Percentiles rank a stretch among this genome's conserved stretches.
Evolutionary conservation across 2,888 invertebrate genomes (phyloP).

Genomic region (Polia nebulosa): DNA sequence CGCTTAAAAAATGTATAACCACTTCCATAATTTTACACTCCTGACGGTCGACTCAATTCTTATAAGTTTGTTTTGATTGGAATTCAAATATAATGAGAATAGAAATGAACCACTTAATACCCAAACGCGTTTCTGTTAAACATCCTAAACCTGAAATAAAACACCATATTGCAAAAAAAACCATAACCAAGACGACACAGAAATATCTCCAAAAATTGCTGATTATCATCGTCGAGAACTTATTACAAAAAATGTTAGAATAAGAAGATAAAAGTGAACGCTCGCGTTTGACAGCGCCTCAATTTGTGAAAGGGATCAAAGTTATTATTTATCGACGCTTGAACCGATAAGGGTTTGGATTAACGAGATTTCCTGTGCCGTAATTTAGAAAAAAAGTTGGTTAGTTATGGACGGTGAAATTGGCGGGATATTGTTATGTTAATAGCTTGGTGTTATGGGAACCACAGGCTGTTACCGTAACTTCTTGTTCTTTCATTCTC

Average conservation of each 20-base stretch:
- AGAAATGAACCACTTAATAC: no score
- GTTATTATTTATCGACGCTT: conserved; percentile 79
- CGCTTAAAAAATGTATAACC: no score
- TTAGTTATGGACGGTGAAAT: conserved; percentile 48
- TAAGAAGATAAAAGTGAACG: conserved; percentile 71
- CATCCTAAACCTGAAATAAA: neutral
- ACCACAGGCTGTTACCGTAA: neutral
- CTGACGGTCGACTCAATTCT: no score
- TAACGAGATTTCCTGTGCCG: conserved; percentile 69
- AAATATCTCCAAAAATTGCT: conserved; percentile 45
- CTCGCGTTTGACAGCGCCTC: conserved; percentile 73
- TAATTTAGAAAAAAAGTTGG: conserved; percentile 59
- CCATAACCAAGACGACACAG: conserved; percentile 12
- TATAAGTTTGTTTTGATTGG: no score
- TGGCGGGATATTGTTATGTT: conserved; percentile 42
- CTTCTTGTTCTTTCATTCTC: neutral
- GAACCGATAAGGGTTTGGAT: conserved; percentile 72
- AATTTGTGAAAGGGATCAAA: conserved; percentile 80
- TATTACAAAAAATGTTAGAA: conserved; percentile 66
- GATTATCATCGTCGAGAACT: conserved; percentile 60
- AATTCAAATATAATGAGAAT: no score
- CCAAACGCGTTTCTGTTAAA: no score
- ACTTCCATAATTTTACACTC: no score
- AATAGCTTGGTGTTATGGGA: conserved; percentile 16
- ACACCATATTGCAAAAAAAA: neutral